Evolutionary conservation across 2,888 invertebrate species (phyloP).

Genomic region (Lochmaea capreae): DNA sequence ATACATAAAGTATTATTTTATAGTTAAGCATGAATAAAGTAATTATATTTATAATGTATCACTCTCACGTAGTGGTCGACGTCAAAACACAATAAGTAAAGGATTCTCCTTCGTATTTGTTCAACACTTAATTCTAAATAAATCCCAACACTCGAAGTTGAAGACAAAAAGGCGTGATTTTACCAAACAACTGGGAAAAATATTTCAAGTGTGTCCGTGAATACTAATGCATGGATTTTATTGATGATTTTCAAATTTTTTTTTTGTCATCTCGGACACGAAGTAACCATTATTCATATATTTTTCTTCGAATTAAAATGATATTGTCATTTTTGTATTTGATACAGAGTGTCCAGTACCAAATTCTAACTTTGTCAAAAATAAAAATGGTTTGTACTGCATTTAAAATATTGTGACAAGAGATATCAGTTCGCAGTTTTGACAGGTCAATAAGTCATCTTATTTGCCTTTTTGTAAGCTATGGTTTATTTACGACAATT

Average conservation of each 20-base stretch:
- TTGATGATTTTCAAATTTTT: constrained; percentile 24
- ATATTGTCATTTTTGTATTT: constrained; percentile 3
- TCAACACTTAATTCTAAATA: constrained; percentile 5
- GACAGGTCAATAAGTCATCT: too few species aligned
- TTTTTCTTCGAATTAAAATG: constrained; percentile 40
- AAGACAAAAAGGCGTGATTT: constrained; percentile 29
- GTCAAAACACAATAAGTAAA: constrained; percentile 10
- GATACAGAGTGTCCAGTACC: background rate
- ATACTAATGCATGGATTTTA: constrained; percentile 29
- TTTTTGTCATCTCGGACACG: constrained; percentile 23
- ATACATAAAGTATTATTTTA: background rate
- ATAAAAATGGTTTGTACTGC: too few species aligned
- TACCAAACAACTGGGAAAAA: constrained; percentile 31
- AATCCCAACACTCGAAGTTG: constrained; percentile 18
- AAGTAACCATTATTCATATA: constrained; percentile 42
- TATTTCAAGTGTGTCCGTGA: constrained; percentile 28
- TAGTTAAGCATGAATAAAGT: background rate
- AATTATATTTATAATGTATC: constrained; percentile 13
- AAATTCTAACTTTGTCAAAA: background rate
- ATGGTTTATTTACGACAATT: too few species aligned
- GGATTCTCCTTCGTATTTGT: constrained; percentile 13
- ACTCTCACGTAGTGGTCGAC: constrained; percentile 9
- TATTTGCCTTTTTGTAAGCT: too few species aligned
- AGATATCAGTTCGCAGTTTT: too few species aligned
- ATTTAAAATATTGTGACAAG: too few species aligned